phyloP scores from a whole-genome alignment of 2,797 vertebrate species.

The Microctenopoma lineatum region DNA sequence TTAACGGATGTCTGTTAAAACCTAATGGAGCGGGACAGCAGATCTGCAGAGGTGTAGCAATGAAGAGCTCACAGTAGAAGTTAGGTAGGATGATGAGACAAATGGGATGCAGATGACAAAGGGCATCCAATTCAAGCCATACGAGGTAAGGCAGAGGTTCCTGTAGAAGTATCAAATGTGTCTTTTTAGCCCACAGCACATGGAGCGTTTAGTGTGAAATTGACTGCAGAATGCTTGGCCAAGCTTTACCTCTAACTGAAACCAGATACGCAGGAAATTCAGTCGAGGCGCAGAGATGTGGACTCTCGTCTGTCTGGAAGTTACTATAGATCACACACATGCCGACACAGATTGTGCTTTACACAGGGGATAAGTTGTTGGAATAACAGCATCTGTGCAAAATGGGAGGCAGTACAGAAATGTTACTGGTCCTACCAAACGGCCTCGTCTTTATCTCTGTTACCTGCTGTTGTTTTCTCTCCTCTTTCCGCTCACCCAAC shows the following conservation, averaged over 20 bases:
- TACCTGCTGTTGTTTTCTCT: too few relatives aligned
- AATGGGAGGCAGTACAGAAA: too few relatives aligned
- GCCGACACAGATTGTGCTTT: neutral
- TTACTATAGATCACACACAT: neutral
- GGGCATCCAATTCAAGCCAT: slow-evolving; percentile 3
- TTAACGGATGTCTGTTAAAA: slow-evolving; percentile 29
- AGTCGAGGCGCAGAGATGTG: slow-evolving; percentile 28
- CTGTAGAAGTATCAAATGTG: slow-evolving; percentile 28
- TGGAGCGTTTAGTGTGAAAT: slow-evolving; percentile 68
- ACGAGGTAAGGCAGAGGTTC: slow-evolving; percentile 7
- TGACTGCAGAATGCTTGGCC: slow-evolving; percentile 43
- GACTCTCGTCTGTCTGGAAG: neutral
- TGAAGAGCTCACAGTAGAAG: slow-evolving; percentile 12
- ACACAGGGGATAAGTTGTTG: neutral
- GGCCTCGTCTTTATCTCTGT: too few relatives aligned
- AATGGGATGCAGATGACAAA: neutral
- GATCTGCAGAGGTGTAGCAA: slow-evolving; percentile 3
- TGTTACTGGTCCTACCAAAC: too few relatives aligned
- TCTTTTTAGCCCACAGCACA: slow-evolving; percentile 22
- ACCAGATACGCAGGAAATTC: slow-evolving; percentile 30
- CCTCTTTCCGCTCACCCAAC: too few relatives aligned
- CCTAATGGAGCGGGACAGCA: slow-evolving; percentile 35
- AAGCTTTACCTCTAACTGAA: slow-evolving; percentile 24
- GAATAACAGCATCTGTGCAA: too few relatives aligned
- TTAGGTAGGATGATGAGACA: slow-evolving; percentile 29